These are phyloP conservation scores for Belgica antarctica DNA, from an alignment of 2,888 invertebrate genomes.

Conservation along the genomic window DNA sequence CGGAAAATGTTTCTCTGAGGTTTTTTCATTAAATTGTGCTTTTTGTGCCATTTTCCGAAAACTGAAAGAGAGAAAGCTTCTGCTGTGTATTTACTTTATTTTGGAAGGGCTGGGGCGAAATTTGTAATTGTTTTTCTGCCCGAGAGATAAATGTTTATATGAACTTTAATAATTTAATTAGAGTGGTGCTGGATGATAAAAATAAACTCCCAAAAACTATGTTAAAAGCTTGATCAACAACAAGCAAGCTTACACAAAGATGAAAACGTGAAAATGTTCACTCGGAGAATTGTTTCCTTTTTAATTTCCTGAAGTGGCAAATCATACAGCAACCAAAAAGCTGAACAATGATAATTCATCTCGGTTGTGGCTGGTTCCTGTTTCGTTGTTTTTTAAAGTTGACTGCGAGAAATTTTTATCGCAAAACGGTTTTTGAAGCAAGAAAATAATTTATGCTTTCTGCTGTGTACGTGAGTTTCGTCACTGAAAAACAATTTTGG, in stretches of 20 bases:
- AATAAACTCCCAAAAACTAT: background rate
- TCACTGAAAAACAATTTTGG: no score
- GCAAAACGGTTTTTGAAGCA: no score
- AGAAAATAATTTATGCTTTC: no score
- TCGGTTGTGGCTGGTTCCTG: no score
- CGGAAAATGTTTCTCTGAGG: constrained; percentile 29
- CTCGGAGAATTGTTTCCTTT: background rate
- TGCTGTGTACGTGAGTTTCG: no score
- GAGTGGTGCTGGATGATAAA: background rate
- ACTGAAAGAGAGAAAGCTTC: background rate
- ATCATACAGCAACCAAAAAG: background rate
- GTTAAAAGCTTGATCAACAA: background rate
- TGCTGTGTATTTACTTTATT: background rate
- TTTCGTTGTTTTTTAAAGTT: no score
- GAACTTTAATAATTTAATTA: constrained; percentile 30
- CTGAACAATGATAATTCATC: no score
- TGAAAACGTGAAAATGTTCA: constrained; percentile 15
- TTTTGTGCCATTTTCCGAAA: background rate
- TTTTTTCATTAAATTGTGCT: constrained; percentile 32
- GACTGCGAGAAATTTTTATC: no score
- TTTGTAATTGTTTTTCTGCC: constrained; percentile 1
- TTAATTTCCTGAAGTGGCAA: constrained; percentile 18
- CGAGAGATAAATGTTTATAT: background rate
- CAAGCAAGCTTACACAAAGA: constrained; percentile 14
- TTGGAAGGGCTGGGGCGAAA: background rate